Conservation (phyloP, 1,140 invertebrate species). For the Drosophila erecta region DNA sequence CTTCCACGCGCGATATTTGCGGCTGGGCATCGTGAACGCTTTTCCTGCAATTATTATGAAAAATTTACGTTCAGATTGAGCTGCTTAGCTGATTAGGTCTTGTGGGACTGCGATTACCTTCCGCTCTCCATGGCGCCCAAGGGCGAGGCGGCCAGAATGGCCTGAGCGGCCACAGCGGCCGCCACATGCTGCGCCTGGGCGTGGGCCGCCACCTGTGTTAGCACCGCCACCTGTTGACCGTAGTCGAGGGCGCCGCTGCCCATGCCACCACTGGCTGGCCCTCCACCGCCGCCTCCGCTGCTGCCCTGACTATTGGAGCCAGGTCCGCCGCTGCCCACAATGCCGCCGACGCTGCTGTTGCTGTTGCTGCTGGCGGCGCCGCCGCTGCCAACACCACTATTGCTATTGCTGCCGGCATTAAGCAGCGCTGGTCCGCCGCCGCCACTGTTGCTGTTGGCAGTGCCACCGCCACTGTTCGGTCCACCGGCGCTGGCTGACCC, state of each 20-base stretch:
- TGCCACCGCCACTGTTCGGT: conserved; percentile 44
- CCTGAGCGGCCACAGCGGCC: conserved; percentile 70
- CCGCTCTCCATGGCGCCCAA: conserved; percentile 80
- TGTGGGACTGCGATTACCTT: conserved; percentile 39
- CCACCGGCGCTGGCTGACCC: conserved; percentile 39
- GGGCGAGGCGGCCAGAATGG: conserved; percentile 67
- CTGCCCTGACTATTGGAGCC: conserved; percentile 40
- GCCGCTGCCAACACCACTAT: conserved; percentile 45
- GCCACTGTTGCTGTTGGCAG: conserved; percentile 56
- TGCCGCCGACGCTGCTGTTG: conserved; percentile 49
- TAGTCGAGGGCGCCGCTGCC: conserved; percentile 35
- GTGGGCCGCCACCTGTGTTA: conserved; percentile 19
- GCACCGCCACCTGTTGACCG: conserved; percentile 46
- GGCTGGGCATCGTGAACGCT: conserved; percentile 79
- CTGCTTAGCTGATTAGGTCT: too few species aligned
- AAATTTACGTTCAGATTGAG: too few species aligned
- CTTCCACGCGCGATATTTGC: conserved; percentile 85
- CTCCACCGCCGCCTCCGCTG: conserved; percentile 33
- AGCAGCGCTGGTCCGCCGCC: conserved; percentile 41
- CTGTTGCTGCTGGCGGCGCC: conserved; percentile 47
- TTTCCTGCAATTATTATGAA: conserved; percentile 85
- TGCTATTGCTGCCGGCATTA: conserved; percentile 52
- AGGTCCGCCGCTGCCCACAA: conserved; percentile 31
- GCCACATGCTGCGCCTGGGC: conserved; percentile 58
- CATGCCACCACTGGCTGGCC: conserved; percentile 24